phyloP scores from a whole-genome alignment of 2,113 vertebrate genomes.

The Theristicus caerulescens region DNA sequence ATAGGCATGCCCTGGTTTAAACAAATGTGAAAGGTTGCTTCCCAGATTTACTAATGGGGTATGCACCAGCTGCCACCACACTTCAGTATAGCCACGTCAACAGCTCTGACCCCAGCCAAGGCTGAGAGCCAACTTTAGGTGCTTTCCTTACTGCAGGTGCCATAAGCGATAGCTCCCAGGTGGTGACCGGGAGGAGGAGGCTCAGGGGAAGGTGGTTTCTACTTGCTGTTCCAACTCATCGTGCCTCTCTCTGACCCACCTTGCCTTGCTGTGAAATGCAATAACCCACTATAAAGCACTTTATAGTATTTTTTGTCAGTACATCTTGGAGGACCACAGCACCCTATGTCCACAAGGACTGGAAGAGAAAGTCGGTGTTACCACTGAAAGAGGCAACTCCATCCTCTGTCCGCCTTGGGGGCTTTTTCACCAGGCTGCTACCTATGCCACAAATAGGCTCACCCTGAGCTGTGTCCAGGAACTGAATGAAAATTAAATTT shows the following conservation, averaged over 20 bases:
- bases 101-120: neutral
- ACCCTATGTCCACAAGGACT: neutral
- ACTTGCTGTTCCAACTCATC: rapidly evolving
- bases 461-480: neutral
- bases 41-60: neutral
- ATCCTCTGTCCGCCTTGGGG: neutral
- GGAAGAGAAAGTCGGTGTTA: neutral
- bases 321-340: neutral
- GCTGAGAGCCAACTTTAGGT: neutral
- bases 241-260: neutral
- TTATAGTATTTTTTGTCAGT: neutral
- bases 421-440: neutral
- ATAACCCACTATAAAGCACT: neutral
- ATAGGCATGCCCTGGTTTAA: neutral
- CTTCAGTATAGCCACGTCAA: neutral
- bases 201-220: neutral
- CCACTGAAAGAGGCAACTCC: neutral
- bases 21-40: neutral
- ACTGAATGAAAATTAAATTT: neutral
- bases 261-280: neutral
- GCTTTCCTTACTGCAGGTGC: neutral
- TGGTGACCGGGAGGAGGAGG: neutral
- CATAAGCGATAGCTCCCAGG: neutral
- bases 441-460: neutral
- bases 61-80: neutral